Evolutionary conservation across 2,113 vertebrate species (phyloP).

Genomic region (Chaenocephalus aceratus): DNA sequence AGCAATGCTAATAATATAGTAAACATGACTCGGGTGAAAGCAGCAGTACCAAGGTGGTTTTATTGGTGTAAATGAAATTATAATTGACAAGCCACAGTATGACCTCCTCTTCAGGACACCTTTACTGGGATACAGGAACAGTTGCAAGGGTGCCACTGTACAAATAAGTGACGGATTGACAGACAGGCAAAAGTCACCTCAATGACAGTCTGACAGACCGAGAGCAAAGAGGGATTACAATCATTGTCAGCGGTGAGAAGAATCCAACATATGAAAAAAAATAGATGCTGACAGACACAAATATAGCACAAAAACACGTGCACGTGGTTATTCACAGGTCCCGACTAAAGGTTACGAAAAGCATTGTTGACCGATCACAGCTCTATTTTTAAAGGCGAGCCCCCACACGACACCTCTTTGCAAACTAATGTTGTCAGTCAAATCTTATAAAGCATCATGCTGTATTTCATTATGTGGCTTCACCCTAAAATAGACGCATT

Average conservation of each 20-base stretch:
- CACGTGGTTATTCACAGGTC: constrained; percentile 10
- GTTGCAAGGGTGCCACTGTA: constrained; percentile 32
- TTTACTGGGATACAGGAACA: background rate
- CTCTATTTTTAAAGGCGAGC: constrained; percentile 63
- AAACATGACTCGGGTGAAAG: background rate
- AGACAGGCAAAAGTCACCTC: constrained; percentile 8
- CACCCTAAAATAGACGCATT: constrained; percentile 52
- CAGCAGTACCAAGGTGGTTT: background rate
- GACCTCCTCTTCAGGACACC: background rate
- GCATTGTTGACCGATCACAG: constrained; percentile 77
- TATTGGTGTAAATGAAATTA: background rate
- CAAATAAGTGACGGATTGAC: constrained; percentile 46
- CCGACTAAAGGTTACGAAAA: constrained; percentile 61
- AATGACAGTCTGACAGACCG: constrained; percentile 1
- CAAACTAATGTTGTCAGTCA: constrained; percentile 53
- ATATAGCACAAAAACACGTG: constrained; percentile 55
- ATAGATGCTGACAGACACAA: constrained; percentile 40
- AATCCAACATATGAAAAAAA: constrained; percentile 3
- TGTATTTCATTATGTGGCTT: constrained; percentile 43
- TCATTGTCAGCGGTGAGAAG: background rate
- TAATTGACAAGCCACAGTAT: background rate
- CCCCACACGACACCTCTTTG: constrained; percentile 50
- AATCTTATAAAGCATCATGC: constrained; percentile 40
- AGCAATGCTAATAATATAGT: background rate
- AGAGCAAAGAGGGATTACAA: constrained; percentile 20